A percentile compares a stretch with the other conserved stretches of the same genome.
Evolutionary conservation across 2,113 vertebrate species (phyloP).

Genomic region (Chloropsis cyanopogon): DNA sequence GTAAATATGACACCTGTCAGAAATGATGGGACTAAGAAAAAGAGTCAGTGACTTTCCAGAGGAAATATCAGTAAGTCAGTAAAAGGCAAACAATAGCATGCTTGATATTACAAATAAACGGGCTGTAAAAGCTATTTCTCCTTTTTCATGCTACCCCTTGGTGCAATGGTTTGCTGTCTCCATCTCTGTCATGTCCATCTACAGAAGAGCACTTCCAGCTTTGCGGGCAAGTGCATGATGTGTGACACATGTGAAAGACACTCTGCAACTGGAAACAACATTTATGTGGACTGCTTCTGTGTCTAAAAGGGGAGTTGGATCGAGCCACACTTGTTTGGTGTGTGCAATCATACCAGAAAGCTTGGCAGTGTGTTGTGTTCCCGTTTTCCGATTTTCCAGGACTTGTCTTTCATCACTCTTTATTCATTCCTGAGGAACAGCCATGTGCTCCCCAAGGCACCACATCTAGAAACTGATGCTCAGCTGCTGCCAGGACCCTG

Average conservation of each 20-base stretch:
- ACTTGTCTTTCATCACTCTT: neutral
- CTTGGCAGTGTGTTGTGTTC: neutral
- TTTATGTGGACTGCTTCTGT: neutral
- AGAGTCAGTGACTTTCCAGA: neutral
- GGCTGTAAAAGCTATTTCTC: neutral
- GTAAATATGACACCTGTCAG: neutral
- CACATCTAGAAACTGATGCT: neutral
- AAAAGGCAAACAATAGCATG: neutral
- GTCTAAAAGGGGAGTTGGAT: neutral
- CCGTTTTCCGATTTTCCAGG: neutral
- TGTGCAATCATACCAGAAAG: neutral
- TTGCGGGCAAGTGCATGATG: fast-evolving
- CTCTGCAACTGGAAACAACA: neutral
- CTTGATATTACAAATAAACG: neutral
- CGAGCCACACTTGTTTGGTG: neutral
- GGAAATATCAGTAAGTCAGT: neutral
- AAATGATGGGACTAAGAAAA: neutral
- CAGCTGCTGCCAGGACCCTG: neutral
- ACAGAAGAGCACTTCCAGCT: neutral
- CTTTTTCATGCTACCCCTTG: neutral
- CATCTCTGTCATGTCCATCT: neutral
- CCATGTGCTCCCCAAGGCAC: neutral
- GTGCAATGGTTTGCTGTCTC: neutral
- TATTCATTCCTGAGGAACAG: neutral
- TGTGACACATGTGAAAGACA: neutral